Evolutionary conservation across 2,113 vertebrate genomes (phyloP).

Genomic region (Corythornis cristatus): DNA sequence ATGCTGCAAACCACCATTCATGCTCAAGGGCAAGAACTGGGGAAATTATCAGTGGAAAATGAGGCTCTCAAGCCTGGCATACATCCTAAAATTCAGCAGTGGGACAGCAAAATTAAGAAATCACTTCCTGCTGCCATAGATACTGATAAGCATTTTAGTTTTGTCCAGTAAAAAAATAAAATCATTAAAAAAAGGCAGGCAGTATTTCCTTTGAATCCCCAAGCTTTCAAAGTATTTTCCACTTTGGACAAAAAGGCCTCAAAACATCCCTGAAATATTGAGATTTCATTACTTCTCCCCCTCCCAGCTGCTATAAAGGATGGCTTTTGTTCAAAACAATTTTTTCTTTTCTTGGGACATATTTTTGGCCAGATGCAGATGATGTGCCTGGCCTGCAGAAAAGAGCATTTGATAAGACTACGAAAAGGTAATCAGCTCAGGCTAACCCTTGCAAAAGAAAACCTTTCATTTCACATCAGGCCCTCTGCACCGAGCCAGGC

Average conservation of each 20-base stretch:
- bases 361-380: constrained; percentile 13
- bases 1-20: rapidly evolving
- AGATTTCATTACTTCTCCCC: neutral
- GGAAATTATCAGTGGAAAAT: neutral
- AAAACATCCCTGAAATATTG: neutral
- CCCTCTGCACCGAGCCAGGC: neutral
- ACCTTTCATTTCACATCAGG: neutral
- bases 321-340: neutral
- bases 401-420: neutral
- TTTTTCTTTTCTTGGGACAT: neutral
- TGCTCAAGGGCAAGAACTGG: neutral
- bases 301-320: neutral
- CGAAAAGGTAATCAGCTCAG: neutral
- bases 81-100: neutral
- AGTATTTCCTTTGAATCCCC: neutral
- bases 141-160: neutral
- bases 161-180: neutral
- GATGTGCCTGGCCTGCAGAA: constrained; percentile 5
- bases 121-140: neutral
- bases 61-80: neutral
- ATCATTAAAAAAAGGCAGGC: neutral
- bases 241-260: neutral
- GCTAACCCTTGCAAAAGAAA: neutral
- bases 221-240: neutral
- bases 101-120: neutral